phyloP scores from a whole-genome alignment of 2,797 vertebrate species.

The Urosaurus nigricauda region DNA sequence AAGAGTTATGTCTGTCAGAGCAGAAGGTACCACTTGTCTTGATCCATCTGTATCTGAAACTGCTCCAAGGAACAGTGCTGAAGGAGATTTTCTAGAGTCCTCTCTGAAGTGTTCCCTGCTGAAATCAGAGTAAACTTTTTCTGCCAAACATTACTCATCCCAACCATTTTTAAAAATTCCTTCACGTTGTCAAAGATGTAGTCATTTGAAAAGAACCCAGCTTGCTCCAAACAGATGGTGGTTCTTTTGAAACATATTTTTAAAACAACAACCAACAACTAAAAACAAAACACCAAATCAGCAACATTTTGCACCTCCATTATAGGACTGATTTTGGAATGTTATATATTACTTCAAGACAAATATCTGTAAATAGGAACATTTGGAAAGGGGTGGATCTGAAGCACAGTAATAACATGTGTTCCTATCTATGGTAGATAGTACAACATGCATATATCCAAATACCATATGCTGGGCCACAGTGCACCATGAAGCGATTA shows the following conservation, averaged over 20 bases:
- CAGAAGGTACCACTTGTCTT: not conserved
- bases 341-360: not conserved
- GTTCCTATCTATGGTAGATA: too few species aligned
- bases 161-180: not conserved
- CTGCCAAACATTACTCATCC: constrained; percentile 15
- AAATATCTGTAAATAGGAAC: too few species aligned
- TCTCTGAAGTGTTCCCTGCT: not conserved
- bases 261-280: not conserved
- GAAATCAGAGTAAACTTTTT: not conserved
- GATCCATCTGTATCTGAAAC: not conserved
- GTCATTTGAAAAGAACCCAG: constrained; percentile 7
- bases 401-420: too few species aligned
- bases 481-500: too few species aligned
- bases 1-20: too few species aligned
- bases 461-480: not conserved
- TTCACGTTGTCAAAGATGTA: not conserved
- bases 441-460: not conserved
- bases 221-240: not conserved
- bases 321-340: not conserved
- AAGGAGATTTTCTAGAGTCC: not conserved
- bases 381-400: not conserved
- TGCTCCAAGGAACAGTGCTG: constrained; percentile 2
- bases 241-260: not conserved
- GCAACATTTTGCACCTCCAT: too few species aligned
- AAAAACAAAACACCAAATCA: too few species aligned